These are phyloP conservation scores for Tuta absoluta DNA, from an alignment of 2,888 invertebrate genomes.

Conservation along the genomic window DNA sequence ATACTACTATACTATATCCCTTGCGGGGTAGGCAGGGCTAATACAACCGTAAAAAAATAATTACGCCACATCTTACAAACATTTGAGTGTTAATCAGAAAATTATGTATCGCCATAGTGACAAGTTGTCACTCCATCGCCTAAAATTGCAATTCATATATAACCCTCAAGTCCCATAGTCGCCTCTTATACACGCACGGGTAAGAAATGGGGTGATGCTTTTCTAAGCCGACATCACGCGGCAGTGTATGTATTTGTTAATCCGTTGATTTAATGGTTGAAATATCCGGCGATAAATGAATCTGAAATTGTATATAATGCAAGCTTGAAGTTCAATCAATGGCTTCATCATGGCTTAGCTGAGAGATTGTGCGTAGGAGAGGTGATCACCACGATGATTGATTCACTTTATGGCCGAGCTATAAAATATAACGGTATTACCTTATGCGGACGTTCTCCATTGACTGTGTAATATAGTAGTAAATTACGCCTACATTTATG, in stretches of 20 bases:
- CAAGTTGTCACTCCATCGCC: no score
- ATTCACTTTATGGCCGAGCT: slow-evolving; percentile 10
- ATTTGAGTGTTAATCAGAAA: no score
- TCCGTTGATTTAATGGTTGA: not conserved
- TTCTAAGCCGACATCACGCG: no score
- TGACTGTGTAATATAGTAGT: slow-evolving; percentile 6
- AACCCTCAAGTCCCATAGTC: no score
- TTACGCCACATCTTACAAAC: no score
- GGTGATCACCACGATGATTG: slow-evolving; percentile 13
- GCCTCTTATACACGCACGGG: no score
- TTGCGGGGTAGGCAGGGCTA: no score
- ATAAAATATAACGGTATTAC: slow-evolving; percentile 10
- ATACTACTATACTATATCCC: no score
- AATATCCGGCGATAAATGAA: not conserved
- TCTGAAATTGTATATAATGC: not conserved
- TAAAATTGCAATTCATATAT: no score
- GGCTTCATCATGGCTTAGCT: not conserved
- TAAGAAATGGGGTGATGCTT: no score
- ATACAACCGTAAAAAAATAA: no score
- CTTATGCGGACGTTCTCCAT: not conserved
- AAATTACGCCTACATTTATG: slow-evolving; percentile 27
- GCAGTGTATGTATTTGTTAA: not conserved
- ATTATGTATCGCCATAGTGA: no score
- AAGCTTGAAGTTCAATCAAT: not conserved
- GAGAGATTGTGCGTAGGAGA: not conserved